Evolutionary conservation across 2,888 invertebrate species (phyloP).

Genomic region (Acleris laterana): DNA sequence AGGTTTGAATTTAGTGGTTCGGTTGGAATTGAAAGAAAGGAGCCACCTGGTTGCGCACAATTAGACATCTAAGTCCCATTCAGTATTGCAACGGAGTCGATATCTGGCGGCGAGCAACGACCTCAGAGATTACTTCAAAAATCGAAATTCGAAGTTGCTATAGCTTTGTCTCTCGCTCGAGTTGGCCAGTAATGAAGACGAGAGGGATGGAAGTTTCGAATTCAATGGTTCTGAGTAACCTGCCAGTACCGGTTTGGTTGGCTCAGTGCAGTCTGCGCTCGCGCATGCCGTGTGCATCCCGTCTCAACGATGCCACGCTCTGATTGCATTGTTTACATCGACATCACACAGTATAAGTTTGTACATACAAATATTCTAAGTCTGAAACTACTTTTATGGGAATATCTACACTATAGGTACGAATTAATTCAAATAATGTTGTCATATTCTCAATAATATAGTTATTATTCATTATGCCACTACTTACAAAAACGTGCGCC

Average conservation of each 20-base stretch:
- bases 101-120: conserved; percentile 64
- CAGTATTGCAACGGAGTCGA: conserved; percentile 48
- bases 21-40: too few relatives aligned
- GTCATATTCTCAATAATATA: too few relatives aligned
- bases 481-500: too few relatives aligned
- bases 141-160: too few relatives aligned
- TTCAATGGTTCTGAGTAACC: conserved; percentile 43
- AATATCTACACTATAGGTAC: too few relatives aligned
- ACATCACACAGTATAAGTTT: neutral
- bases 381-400: neutral
- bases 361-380: neutral
- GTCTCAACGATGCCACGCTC: conserved; percentile 43
- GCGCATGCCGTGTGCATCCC: conserved; percentile 43
- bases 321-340: conserved; percentile 59
- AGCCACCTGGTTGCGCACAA: conserved; percentile 29
- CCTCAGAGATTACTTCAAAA: too few relatives aligned
- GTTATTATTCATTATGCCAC: too few relatives aligned
- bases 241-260: conserved; percentile 52
- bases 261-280: conserved; percentile 47
- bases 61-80: conserved; percentile 41
- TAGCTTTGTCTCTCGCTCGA: too few relatives aligned
- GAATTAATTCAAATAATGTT: too few relatives aligned
- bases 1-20: too few relatives aligned
- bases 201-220: too few relatives aligned
- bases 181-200: too few relatives aligned